Evolutionary conservation across 2,888 invertebrate genomes (phyloP), one percentile per base, ranked within the genome.

Genomic region (Choristoneura rosaceana): DNA sequence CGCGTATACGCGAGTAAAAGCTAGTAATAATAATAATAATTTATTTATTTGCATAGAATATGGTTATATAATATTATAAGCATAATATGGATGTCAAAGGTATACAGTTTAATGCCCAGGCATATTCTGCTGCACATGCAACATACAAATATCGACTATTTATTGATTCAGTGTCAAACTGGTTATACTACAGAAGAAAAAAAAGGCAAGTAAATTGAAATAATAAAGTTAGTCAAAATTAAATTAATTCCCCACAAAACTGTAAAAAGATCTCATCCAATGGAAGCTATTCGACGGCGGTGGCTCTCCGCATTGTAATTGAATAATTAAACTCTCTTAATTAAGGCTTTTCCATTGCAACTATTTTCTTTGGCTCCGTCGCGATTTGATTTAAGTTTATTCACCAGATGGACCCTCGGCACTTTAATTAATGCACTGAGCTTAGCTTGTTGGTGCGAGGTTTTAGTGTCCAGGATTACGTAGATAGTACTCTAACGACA

Each of bases 321-420:
- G 55, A 55, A 69, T 70, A 74, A 74, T 74, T 70, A 74, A 71
- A 70, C 52, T 68, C 33, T 69, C 65, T 71, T 74, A 74, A 74
- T 74, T 74, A 71, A 74, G 63, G 34, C 34, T 59, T 59, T 62
- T 3, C 61, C 34, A 34, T 38, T 70, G 63, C 58, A 70, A 70
- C 70, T 70, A 64, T 64, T 71, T 68, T 71, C 62, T 38, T 63
- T 68, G 25, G 45, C 62, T 43, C 61, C 55, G 67, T 38, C 34
- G 12, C 52, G 50, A 60, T 68, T 64, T 63, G 52, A 58, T 71
- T 71, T 74, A 65, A 69, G 71, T 71, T 45, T 47, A 15, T 55
- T 63, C 52, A 17, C 34, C n/a, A 43, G 55, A 67, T 63, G 62
- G 71, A 67, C 66, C 45, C 62, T 25, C 38, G 55, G 45, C 38